Evolutionary conservation across 2,888 invertebrate species (phyloP).

Genomic region (Melanargia galathea): DNA sequence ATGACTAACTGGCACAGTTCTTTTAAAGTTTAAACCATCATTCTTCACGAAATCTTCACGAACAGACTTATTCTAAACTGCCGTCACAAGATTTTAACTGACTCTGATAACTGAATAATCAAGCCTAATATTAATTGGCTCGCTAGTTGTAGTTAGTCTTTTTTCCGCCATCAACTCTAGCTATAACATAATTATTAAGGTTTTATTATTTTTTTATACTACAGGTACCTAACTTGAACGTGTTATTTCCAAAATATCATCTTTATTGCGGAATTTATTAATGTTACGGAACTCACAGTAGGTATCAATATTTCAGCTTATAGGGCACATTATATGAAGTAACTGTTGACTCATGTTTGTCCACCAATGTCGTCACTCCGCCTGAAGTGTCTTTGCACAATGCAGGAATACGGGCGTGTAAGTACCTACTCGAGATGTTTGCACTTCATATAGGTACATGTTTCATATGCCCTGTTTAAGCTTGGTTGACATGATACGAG

Average conservation of each 20-base stretch:
- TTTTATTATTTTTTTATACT: not conserved
- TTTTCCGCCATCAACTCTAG: too few species aligned
- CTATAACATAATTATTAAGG: too few species aligned
- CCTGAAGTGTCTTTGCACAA: slow-evolving; percentile 34
- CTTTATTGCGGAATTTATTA: not conserved
- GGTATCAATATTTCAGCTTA: slow-evolving; percentile 21
- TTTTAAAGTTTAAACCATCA: too few species aligned
- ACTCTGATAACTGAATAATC: too few species aligned
- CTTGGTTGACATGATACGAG: slow-evolving; percentile 6
- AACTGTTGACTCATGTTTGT: slow-evolving; percentile 36
- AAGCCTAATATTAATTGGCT: too few species aligned
- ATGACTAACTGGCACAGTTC: too few species aligned
- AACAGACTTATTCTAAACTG: too few species aligned
- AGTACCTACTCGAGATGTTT: slow-evolving; percentile 25
- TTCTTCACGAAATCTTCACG: too few species aligned
- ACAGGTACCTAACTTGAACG: not conserved
- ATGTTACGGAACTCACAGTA: slow-evolving; percentile 5
- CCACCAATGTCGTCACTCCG: slow-evolving; percentile 36
- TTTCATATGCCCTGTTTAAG: slow-evolving; percentile 15
- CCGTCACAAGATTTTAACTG: too few species aligned
- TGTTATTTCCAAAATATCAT: slow-evolving; percentile 5
- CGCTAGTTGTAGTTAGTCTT: too few species aligned
- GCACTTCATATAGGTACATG: slow-evolving; percentile 22
- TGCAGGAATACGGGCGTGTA: slow-evolving; percentile 25
- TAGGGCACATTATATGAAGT: slow-evolving; percentile 27